Evolutionary conservation across 2,888 invertebrate genomes (phyloP), one percentile per base, ranked within the genome.

Genomic region (Epistrophe eligans): DNA sequence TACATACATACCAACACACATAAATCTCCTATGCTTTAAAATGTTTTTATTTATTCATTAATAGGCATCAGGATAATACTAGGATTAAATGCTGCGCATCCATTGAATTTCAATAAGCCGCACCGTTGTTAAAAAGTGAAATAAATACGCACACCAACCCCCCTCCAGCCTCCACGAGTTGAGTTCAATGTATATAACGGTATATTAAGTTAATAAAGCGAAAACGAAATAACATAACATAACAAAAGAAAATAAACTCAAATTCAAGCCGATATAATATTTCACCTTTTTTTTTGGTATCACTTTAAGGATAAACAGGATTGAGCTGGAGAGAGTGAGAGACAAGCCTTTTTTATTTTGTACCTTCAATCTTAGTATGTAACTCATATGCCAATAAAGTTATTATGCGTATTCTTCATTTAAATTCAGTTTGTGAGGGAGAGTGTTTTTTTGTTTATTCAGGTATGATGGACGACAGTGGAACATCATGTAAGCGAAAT

Each of bases 51-150:
- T 24, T 81, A 71, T 84, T 81, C 72, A 84, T 77, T 81, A 81
- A 81, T 85, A 80, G 77, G 43, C 72, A 64, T 32, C 55, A 57
- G 70, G 79, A 76, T 74, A 55, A 84, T 77, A 67, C 77, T 66
- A 55, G 70, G 82, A 82, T 85, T 82, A 82, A 82, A 77, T 77
- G 82, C 73, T 82, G 74, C 67, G 77, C 85, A 77, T 74, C 82
- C 82, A 85, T 79, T 85, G 85, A 85, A 85, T 85, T 82, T 85
- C 82, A 85, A 85, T 85, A 81, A 85, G 81, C 67, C 24, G 60
- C 57, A 73, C 28, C 24, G 72, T 60, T 72, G 72, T 60, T 72
- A 72, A 73, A 77, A 76, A 76, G 45, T 19, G 15, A 60, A 67
- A 67, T 60, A 66, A 43, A 79, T 32, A 66, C 24, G 6, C 62